Percentiles rank a stretch among this genome's conserved stretches.
Conservation (phyloP, 2,113 vertebrate genomes). For the Mustelus asterias region DNA sequence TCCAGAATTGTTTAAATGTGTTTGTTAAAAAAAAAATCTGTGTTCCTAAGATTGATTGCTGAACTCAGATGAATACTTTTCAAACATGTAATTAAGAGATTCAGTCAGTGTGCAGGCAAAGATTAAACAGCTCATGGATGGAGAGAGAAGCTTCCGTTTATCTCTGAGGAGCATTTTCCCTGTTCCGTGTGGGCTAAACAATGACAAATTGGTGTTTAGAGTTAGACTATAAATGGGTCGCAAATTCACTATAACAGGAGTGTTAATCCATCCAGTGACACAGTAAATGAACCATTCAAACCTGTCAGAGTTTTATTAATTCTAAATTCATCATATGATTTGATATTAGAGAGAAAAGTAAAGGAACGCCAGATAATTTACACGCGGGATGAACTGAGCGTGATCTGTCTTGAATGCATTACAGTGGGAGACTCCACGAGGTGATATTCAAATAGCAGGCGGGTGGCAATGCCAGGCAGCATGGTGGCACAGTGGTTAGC, state of each 20-base stretch:
- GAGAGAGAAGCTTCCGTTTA: not conserved
- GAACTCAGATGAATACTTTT: conserved; percentile 33
- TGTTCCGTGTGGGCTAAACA: conserved; percentile 14
- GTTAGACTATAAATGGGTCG: not conserved
- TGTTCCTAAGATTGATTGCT: conserved; percentile 27
- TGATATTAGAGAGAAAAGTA: not conserved
- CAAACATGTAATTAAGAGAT: conserved; percentile 30
- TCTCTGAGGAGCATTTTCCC: not conserved
- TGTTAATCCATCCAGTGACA: not conserved
- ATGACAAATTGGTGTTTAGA: conserved; percentile 28
- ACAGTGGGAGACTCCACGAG: not conserved
- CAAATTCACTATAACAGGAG: not conserved
- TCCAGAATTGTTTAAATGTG: conserved; percentile 5
- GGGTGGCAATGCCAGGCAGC: too few relatives aligned
- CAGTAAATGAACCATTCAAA: not conserved
- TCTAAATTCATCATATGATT: not conserved
- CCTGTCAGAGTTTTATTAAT: conserved; percentile 1
- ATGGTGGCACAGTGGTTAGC: too few relatives aligned
- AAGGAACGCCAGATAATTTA: not conserved
- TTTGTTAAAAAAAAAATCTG: conserved; percentile 2
- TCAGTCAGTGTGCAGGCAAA: conserved; percentile 27
- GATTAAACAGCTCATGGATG: conserved; percentile 27
- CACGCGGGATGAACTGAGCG: not conserved
- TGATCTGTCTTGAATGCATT: not conserved
- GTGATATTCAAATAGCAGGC: not conserved